Base-by-base conservation (phyloP, 2,113 vertebrate species). In the Epinephelus moara region DNA sequence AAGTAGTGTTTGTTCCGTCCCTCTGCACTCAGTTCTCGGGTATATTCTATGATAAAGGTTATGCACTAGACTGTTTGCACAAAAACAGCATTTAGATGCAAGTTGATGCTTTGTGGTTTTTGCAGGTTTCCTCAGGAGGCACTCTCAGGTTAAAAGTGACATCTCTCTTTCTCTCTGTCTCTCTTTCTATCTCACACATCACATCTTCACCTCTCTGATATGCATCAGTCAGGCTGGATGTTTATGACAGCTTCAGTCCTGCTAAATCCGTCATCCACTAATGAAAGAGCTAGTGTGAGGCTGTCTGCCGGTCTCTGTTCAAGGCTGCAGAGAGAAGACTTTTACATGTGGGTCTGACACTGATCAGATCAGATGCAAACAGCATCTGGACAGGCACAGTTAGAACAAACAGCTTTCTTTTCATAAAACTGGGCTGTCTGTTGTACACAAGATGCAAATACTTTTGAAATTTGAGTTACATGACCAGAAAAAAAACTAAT, bases 121-220 rank as follows among this genome's bases (percentile, higher is more conserved):
- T 95, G 93, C 93, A 94, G 84, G 85, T 93, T 95, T 95, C 93
- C 93, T 94, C 85, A 92, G 63, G 60, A 86, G 89, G 74, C 76
- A 79, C 68, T 76, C 55, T 71, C 18, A 78, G 14, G 79, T 86
- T 88, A 76, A 82, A 82, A 85, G 70, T 77, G 49, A 7, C 66
- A 40, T 25, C 47, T 71, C 25, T 55, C 52, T 75, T 33, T 59
- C 40, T 62, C 15, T 42, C 15, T 61, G 4, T 4, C 27, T 70
- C 21, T 40, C 19, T 56, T 1, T 27, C 57, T 67, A 9, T 56
- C 55, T 55, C 19, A 30, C 30, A 64, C 11, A 49, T 79, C 66
- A 53, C 18, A 15, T 40, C 40, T 67, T 85, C 45, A 67, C 25
- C 70, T 75, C 84, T 1, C 21, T 23, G 23, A 56, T 21, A 63